A percentile compares a stretch with the other conserved stretches of the same genome.
Conservation (phyloP, 2,888 invertebrate species). For the Papilio demoleus region DNA sequence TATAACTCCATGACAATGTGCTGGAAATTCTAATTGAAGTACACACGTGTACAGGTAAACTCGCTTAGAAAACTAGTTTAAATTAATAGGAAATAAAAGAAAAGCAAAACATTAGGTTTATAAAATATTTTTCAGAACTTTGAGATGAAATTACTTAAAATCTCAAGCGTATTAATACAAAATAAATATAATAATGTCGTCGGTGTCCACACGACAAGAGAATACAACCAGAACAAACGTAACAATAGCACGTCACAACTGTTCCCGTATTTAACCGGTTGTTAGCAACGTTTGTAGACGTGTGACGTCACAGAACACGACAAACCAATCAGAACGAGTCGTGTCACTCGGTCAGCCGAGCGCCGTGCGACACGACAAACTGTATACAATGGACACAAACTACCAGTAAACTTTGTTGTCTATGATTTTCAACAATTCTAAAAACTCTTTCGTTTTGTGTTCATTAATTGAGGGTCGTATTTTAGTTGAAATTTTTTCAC, state of each 20-base stretch:
- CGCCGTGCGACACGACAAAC: slow-evolving; percentile 5
- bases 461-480: neutral
- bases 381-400: neutral
- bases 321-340: neutral
- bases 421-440: neutral
- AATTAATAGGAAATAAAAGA: neutral
- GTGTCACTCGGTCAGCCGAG: neutral
- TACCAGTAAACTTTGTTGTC: neutral
- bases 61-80: too few relatives aligned
- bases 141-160: too few relatives aligned
- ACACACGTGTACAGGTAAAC: neutral
- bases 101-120: neutral
- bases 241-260: slow-evolving; percentile 6
- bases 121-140: too few relatives aligned
- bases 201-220: neutral
- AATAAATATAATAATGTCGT: too few relatives aligned
- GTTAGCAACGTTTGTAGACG: neutral
- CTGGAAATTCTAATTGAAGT: neutral
- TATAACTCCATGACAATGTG: neutral
- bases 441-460: neutral
- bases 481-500: neutral
- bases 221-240: neutral
- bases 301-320: neutral
- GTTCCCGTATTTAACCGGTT: neutral
- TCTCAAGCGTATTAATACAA: too few relatives aligned